phyloP scores from a whole-genome alignment of 2,888 invertebrate species.

The Hydrotaea cyrtoneurina region DNA sequence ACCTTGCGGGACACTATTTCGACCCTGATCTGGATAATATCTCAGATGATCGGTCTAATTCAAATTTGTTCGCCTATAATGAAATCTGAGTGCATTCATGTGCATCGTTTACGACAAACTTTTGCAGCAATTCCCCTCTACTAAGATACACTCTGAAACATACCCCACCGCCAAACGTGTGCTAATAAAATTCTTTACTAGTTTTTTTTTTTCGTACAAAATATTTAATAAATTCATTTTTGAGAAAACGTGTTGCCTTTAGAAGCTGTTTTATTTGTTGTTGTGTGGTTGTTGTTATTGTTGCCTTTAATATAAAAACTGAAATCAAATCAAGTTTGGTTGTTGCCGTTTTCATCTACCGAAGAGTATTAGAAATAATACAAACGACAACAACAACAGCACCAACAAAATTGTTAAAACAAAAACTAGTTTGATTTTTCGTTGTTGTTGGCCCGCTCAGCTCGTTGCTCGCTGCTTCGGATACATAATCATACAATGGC shows the following conservation, averaged over 20 bases:
- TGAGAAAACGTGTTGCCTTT: conserved; percentile 59
- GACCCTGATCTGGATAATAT: too few species aligned
- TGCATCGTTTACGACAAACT: background rate
- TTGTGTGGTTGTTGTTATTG: conserved; percentile 37
- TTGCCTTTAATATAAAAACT: conserved; percentile 21
- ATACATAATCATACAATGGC: conserved; percentile 51
- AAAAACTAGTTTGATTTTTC: conserved; percentile 35
- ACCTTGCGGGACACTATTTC: too few species aligned
- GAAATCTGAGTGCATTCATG: too few species aligned
- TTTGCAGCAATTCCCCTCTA: background rate
- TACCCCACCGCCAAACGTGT: background rate
- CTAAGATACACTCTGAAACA: background rate
- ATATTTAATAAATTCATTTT: conserved; percentile 54
- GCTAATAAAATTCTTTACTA: conserved; percentile 30
- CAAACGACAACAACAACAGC: too few species aligned
- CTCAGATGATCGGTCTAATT: too few species aligned
- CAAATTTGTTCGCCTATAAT: too few species aligned
- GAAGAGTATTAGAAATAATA: conserved; percentile 60
- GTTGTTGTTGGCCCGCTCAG: background rate
- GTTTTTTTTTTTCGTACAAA: conserved; percentile 26
- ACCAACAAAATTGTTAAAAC: conserved; percentile 10
- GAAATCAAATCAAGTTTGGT: conserved; percentile 60
- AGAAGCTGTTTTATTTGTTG: conserved; percentile 43
- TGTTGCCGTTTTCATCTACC: conserved; percentile 12
- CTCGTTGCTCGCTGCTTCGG: conserved; percentile 5